Base-by-base conservation (phyloP, 1,140 invertebrate genomes). In the Cyclargus thomasi region DNA sequence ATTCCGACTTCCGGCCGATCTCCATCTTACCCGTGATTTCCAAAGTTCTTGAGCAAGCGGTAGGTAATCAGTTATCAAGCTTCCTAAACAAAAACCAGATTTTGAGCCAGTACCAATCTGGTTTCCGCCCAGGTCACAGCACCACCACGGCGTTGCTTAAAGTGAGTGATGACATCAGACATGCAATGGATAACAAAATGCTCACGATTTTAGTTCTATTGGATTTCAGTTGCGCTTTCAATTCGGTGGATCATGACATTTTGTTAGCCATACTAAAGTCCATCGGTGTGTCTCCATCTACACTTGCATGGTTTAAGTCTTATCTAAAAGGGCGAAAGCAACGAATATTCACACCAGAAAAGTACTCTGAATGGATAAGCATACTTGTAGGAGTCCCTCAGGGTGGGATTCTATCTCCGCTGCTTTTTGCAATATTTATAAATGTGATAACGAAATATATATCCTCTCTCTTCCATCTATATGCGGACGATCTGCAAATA, bases 1-100 rank as follows among this genome's bases (percentile, higher is more conserved):
- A 16, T 47, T 67, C 65, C 47, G 65, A 67, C 21, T 67, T 36
- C 35, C 65, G 57, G 8, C 65, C 65, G 16, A 67, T 67, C 21
- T 67, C 57, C 16, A 67, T 67, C 4, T 18, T 62, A 21, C 57
- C 65, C 0, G 2, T 67, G 14, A 14, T 67, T 7, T 67, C 66
- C 16, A 63, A 67, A 67, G 21, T 63, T 10, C 17, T 67, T 22
- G 67, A 68, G 63, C 59, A 62, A 47, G 23, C 55, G 4, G 20
- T 62, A 1, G 21, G 22, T 35, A 53, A 67, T n/a, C 66, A 67
- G 47, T n/a, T 67, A 4, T 21, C 35, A 7, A 5, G 0, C 10
- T 67, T 67, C 23, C 29, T 67, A 21, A 22, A 63, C 17, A 22
- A 10, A 18, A 62, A 67, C 7, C 47, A 67, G 2, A 29, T 67